Evolutionary conservation across 2,888 invertebrate genomes (phyloP), one percentile per base, ranked within the genome.

Genomic region (Lycophotia porphyrea): DNA sequence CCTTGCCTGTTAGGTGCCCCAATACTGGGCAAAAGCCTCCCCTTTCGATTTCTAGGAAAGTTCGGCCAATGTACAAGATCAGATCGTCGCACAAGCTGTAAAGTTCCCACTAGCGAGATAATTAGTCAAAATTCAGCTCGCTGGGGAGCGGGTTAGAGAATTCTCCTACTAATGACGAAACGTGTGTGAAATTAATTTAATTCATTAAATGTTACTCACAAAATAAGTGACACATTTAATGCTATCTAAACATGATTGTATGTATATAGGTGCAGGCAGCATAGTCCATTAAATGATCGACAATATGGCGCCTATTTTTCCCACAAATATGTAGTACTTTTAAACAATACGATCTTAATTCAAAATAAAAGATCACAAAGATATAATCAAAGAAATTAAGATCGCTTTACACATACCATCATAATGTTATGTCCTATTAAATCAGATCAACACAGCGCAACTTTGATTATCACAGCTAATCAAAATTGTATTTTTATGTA

Each of bases 351-450:
- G 1, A 36, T 36, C 44, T 18, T 60, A 27, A 24, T 58, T 31
- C 36, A n/a, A n/a, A n/a, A n/a, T n/a, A n/a, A n/a, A n/a, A n/a
- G n/a, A n/a, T n/a, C n/a, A n/a, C n/a, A n/a, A n/a, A n/a, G n/a
- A n/a, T n/a, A n/a, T n/a, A n/a, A n/a, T n/a, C n/a, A n/a, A n/a
- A n/a, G n/a, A n/a, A n/a, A n/a, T n/a, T n/a, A n/a, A n/a, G n/a
- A n/a, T n/a, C n/a, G n/a, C n/a, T n/a, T n/a, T n/a, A n/a, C n/a
- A n/a, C n/a, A n/a, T n/a, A n/a, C n/a, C n/a, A n/a, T n/a, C n/a
- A n/a, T n/a, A n/a, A n/a, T n/a, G n/a, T n/a, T 58, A 58, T 73
- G 13, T 73, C 4, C 24, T n/a, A 73, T 74, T 47, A 71, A 71
- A 31, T 31, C 39, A 71, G 24, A 31, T 13, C 2, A 31, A 71